phyloP scores from a whole-genome alignment of 2,888 invertebrate genomes.

The Harpalus rubripes region DNA sequence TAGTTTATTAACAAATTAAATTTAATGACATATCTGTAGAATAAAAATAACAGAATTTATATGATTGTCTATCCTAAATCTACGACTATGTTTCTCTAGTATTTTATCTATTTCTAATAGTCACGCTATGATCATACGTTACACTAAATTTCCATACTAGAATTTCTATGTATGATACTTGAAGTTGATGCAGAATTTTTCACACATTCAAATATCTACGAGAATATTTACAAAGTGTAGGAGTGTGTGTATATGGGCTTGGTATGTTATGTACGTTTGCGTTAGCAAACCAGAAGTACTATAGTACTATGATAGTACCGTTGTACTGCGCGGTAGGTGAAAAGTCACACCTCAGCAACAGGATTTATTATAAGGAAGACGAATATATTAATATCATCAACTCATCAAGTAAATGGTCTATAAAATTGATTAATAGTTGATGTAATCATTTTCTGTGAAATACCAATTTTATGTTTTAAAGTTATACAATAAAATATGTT shows the following conservation, averaged over 20 bases:
- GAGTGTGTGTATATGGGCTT: background rate
- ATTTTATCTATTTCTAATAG: slow-evolving; percentile 1
- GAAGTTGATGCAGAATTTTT: background rate
- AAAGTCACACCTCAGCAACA: background rate
- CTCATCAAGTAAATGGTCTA: background rate
- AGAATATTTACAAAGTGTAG: background rate
- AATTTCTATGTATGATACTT: background rate
- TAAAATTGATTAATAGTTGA: background rate
- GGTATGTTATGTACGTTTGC: background rate
- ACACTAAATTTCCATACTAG: background rate
- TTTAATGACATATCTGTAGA: background rate
- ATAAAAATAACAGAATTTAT: background rate
- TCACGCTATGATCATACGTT: background rate
- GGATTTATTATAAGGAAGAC: background rate
- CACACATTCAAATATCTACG: background rate
- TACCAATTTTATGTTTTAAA: too few species aligned
- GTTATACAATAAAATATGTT: too few species aligned
- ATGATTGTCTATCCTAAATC: background rate
- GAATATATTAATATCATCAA: background rate
- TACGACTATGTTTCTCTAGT: background rate
- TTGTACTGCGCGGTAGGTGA: slow-evolving; percentile 1
- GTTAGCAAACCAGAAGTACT: background rate
- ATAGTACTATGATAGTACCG: background rate
- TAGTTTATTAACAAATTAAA: background rate
- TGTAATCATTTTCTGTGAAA: background rate